Base-by-base conservation (phyloP, 1,140 invertebrate species). In the Tetragonula clypearis region DNA sequence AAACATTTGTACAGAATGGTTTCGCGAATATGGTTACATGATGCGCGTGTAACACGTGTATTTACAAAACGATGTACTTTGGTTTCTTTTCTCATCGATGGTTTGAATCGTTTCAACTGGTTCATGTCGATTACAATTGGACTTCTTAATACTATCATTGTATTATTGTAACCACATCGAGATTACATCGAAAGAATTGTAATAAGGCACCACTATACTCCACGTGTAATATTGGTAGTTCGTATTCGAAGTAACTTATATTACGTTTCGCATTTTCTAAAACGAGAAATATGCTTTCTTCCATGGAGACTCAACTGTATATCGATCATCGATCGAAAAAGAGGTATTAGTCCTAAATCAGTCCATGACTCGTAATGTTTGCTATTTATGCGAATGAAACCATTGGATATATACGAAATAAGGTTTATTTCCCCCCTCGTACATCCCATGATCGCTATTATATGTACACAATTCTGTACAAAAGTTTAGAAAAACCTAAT, bases 381-480 rank as follows among this genome's bases (percentile, higher is more conserved):
- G 19, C 30, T 58, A 66, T 49, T 78, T 55, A 65, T 58, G 26
- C 53, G n/a, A 30, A 73, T 30, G 58, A 86, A 66, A 68, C 30
- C 30, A 69, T 85, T 53, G 41, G 3, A 17, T 89, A 85, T 71
- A 86, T 89, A 91, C 74, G 85, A 91, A 92, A 91, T 80, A 91
- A 90, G 79, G 53, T 88, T 88, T 92, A 89, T 91, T 93, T 91
- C 65, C 78, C 11, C 11, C 26, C 41, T 69, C 55, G 85, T 86
- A 88, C 87, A 87, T 90, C 87, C 6, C 77, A 81, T 88, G 85
- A 86, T 86, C 49, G 56, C 79, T 89, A 80, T 79, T 62, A 21
- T 90, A 91, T 92, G 79, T 92, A 93, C 86, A 92, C 79, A 78
- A 89, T 90, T 91, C 85, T 93, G 91, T 93, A 91, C 90, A 93